Base-by-base conservation (phyloP, 2,888 invertebrate species). In the Horisme vitalbata region DNA sequence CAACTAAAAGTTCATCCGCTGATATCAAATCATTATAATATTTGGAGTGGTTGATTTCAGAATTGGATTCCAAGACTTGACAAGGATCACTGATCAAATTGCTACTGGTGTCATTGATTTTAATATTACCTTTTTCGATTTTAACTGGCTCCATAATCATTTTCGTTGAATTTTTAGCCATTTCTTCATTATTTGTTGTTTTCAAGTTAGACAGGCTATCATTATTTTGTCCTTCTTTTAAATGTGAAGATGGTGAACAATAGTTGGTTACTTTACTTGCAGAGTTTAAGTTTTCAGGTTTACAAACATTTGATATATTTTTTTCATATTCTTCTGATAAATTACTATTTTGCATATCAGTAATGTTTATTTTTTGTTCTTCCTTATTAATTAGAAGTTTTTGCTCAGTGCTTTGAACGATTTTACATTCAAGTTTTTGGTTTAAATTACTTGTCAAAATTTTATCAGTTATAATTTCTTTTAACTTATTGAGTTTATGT, bases 11-110 rank as follows among this genome's bases (percentile, higher is more conserved):
- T 33, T 49, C 27, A 2, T 18, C 34, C 23, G 24, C 39, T 15
- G 39, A 26, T 27, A 49, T 49, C 15, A 44, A 31, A 30, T 45
- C 50, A 34, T 27, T 41, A 27, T 44, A 49, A 33, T 49, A 33
- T 18, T 54, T 39, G 7, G 37, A 2, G 21, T 43, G 10, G 9
- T 2, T 31, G 4, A 33, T 37, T 15, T 23, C 30, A 24, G 26
- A 6, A 11, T 24, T 30, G 5, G 24, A 31, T 26, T 32, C 14
- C 1, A n/a, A 12, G 30, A 31, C 32, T 13, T 11, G 13, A 5
- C 4, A 8, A 18, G 18, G 15, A 1, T 32, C 10, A 37, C 30
- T 5, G 20, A 14, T 12, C 9, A 33, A 12, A 34, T n/a, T n/a
- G n/a, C 3, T 11, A 12, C 10, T 15, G 7, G 13, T 10, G 18